These are phyloP conservation scores for Rhinophrynus dorsalis DNA, from an alignment of 2,797 vertebrate species.

Conservation along the genomic window DNA sequence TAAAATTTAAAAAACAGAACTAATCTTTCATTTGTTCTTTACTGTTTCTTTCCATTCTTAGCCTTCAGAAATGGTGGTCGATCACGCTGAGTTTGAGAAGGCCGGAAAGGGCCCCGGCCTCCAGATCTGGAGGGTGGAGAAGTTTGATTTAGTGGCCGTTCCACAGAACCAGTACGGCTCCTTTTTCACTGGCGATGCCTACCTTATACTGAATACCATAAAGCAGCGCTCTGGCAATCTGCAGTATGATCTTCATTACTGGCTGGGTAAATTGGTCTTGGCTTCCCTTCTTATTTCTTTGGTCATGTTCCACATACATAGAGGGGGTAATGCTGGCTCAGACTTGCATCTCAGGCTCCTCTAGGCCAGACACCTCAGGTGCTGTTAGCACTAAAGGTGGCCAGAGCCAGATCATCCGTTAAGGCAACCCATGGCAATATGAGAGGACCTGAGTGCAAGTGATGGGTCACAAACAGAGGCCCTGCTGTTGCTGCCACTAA, in stretches of 20 bases:
- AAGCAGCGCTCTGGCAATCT: constrained; percentile 84
- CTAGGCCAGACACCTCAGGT: no score
- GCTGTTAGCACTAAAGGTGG: no score
- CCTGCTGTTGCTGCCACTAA: no score
- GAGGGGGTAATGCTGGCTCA: no score
- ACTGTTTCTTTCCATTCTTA: constrained; percentile 43
- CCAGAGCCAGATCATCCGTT: no score
- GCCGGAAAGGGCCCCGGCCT: constrained; percentile 88
- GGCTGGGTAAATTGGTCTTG: constrained; percentile 81
- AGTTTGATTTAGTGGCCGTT: constrained; percentile 90
- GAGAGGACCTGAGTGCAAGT: no score
- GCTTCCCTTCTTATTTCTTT: not conserved
- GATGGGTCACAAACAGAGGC: no score
- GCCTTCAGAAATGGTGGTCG: constrained; percentile 83
- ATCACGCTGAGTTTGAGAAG: constrained; percentile 86
- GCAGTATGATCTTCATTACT: constrained; percentile 95
- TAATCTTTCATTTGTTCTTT: no score
- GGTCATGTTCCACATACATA: not conserved
- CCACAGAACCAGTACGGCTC: constrained; percentile 87
- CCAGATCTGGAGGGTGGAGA: constrained; percentile 96
- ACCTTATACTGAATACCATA: constrained; percentile 92
- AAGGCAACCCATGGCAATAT: no score
- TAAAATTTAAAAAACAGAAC: no score
- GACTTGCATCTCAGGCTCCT: no score
- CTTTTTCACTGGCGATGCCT: constrained; percentile 93